Evolutionary conservation across 2,113 vertebrate species (phyloP), one percentile per base, ranked within the genome.

Genomic region (Sceloporus undulatus): DNA sequence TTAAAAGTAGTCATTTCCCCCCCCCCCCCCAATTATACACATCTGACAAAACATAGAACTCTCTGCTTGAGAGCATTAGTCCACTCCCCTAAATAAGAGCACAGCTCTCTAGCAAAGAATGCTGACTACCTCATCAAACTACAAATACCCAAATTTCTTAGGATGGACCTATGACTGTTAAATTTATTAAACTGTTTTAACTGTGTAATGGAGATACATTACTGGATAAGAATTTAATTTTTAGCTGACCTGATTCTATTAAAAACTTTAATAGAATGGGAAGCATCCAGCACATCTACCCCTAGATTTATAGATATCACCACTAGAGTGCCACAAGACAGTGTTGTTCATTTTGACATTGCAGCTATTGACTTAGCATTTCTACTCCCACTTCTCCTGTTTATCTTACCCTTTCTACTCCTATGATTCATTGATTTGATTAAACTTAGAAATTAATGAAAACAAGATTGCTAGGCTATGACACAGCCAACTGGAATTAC

Each of bases 351-450:
- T 62, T 38, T 27, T 76, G 56, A 5, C 34, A 62, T 76, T 76
- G 40, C 34, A 19, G 9, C 40, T 54, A 59, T 23, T 23, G 0
- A 40, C 16, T 23, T 56, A 59, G 5, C 1, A 86, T 38, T 27
- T n/a, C 65, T 79, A 29, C 29, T 19, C 40, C 68, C 9, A 4
- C 21, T 34, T 27, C 21, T 62, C 54, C 71, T 85, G 23, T 3
- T 25, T 54, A 56, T 79, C 21, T 25, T 78, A 48, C 66, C 34
- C 34, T 9, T 23, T 21, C 70, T 16, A 21, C 68, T 48, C n/a
- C 54, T 65, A 23, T 82, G 40, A 76, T 11, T 82, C 86, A 52
- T 76, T 73, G 29, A 80, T 87, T 59, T 82, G n/a, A 56, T 87
- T 81, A 73, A 87, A 56, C 65, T 82, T 23, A 85, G 71, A 25